Percentiles rank a stretch among this genome's conserved stretches.
phyloP scores from a whole-genome alignment of 2,888 invertebrate genomes.

The Eilema griseolum region DNA sequence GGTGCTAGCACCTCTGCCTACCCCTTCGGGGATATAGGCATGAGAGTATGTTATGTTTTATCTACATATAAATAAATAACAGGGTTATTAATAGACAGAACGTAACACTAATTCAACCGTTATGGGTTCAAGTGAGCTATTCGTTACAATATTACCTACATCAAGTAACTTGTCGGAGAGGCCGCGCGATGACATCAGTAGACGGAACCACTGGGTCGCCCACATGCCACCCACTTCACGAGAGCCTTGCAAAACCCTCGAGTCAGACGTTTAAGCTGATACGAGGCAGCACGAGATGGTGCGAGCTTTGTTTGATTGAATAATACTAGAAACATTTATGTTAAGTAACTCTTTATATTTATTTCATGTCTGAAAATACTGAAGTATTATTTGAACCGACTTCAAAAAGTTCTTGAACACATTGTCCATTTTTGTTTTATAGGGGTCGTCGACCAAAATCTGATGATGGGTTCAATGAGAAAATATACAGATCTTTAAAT shows the following conservation, averaged over 20 bases:
- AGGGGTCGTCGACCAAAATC: not conserved
- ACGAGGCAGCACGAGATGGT: conserved; percentile 23
- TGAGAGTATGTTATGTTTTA: too few species aligned
- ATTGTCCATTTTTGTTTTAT: not conserved
- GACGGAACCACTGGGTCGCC: conserved; percentile 76
- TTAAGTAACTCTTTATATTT: not conserved
- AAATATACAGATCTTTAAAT: not conserved
- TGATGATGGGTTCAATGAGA: too few species aligned
- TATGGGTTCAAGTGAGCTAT: not conserved
- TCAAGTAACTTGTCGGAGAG: conserved; percentile 50
- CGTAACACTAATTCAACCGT: conserved; percentile 1
- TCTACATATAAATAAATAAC: not conserved
- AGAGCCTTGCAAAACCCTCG: conserved; percentile 79
- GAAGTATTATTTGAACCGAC: not conserved
- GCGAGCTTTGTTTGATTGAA: conserved; percentile 35
- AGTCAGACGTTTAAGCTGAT: conserved; percentile 36
- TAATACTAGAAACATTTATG: not conserved
- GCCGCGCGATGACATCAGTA: conserved; percentile 79
- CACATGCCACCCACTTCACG: conserved; percentile 73
- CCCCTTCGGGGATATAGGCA: too few species aligned
- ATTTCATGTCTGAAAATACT: not conserved
- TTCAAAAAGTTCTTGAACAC: not conserved
- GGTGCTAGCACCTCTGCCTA: too few species aligned
- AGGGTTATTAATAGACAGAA: not conserved
- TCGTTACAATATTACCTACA: conserved; percentile 41